Evolutionary conservation across 92 coral and sea anemone genomes (phyloP).

Genomic region (Zoanthus solanderi): DNA sequence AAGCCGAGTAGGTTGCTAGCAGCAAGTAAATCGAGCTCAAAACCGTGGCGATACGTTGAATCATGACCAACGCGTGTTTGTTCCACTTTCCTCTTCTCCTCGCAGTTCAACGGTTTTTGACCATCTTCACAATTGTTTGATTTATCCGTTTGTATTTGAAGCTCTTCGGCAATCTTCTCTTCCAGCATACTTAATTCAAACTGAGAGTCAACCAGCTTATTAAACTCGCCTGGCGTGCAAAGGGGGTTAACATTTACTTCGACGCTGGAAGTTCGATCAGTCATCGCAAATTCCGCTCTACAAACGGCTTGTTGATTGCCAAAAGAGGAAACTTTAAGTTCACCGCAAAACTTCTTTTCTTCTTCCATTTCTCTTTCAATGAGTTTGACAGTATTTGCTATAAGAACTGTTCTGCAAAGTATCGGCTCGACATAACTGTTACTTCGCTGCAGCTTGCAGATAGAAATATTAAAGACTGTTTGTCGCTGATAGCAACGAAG

Average conservation of each 20-base stretch:
- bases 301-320: conserved; percentile 25
- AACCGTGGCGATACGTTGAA: conserved; percentile 43
- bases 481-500: conserved; percentile 95
- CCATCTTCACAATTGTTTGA: conserved; percentile 20
- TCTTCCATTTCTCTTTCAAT: conserved; percentile 93
- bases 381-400: conserved; percentile 90
- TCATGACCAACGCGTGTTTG: conserved; percentile 23
- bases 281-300: conserved; percentile 45
- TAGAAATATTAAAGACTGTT: conserved; percentile 93
- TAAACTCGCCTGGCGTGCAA: conserved; percentile 68
- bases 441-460: conserved; percentile 95
- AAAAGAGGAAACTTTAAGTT: conserved; percentile 20
- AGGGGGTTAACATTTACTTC: conserved; percentile 50
- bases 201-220: conserved; percentile 68
- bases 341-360: conserved; percentile 64
- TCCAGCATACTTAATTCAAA: conserved; percentile 76
- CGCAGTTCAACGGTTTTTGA: conserved; percentile 24
- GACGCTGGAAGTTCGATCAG: conserved; percentile 43
- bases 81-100: neutral
- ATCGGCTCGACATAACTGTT: conserved; percentile 81
- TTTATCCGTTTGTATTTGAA: conserved; percentile 66
- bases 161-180: conserved; percentile 79
- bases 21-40: conserved; percentile 76
- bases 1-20: conserved; percentile 85
- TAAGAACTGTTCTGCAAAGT: conserved; percentile 93